Percentiles rank a stretch among this genome's conserved stretches.
Evolutionary conservation across 1,140 invertebrate species (phyloP).

Genomic region (Laupala kohalensis): DNA sequence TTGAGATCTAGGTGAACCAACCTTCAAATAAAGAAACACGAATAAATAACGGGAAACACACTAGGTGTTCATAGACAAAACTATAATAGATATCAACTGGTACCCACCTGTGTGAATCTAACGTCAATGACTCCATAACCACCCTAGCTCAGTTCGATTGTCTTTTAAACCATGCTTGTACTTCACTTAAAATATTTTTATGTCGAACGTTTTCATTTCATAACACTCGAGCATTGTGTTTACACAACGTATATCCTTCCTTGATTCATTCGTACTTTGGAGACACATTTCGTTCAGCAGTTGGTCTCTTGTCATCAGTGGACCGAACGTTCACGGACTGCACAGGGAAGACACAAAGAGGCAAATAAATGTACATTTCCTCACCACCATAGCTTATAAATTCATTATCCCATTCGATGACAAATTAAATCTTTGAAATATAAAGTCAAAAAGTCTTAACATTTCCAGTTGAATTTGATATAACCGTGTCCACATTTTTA

Average conservation of each 20-base stretch:
- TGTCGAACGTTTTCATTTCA: neutral
- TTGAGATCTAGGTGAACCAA: slow-evolving; percentile 48
- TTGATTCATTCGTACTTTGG: neutral
- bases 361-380: neutral
- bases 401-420: no score
- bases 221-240: neutral
- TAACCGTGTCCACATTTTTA: no score
- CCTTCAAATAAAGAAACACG: neutral
- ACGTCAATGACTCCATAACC: slow-evolving; percentile 4
- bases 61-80: no score
- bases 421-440: no score
- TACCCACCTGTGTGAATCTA: slow-evolving; percentile 1
- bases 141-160: neutral
- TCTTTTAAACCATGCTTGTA: neutral
- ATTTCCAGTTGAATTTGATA: no score
- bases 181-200: neutral
- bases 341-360: neutral
- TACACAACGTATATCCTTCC: neutral
- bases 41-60: no score
- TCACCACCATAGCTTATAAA: no score
- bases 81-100: neutral
- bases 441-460: no score
- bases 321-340: no score
- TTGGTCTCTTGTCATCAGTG: no score
- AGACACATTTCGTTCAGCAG: no score